Percentiles rank a stretch among this genome's conserved stretches.
These are phyloP conservation scores for Tyria jacobaeae DNA, from an alignment of 2,888 invertebrate genomes.

Conservation along the genomic window DNA sequence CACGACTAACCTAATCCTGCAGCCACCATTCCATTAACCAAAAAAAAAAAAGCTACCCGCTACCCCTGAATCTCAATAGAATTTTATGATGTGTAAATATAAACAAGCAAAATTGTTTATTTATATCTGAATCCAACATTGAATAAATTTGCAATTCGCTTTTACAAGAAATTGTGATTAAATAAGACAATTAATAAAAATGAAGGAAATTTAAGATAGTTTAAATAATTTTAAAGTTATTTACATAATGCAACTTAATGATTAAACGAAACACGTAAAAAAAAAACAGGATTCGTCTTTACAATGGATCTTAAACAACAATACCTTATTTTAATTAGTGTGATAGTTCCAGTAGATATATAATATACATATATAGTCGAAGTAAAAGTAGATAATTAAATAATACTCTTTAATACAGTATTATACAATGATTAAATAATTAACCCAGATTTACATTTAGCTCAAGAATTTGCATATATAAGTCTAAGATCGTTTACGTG, in stretches of 20 bases:
- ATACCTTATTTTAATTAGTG: neutral
- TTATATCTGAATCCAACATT: neutral
- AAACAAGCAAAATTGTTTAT: constrained; percentile 20
- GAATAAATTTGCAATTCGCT: neutral
- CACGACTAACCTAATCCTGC: neutral
- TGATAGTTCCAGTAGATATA: neutral
- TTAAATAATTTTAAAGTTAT: no score
- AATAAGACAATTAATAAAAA: no score
- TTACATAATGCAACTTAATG: constrained; percentile 15
- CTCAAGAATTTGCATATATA: neutral
- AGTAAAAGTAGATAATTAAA: neutral
- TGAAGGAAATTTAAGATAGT: no score
- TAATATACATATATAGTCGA: neutral
- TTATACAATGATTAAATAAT: no score
- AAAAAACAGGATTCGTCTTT: constrained; percentile 23
- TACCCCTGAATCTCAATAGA: constrained; percentile 43
- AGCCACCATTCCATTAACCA: constrained; percentile 29
- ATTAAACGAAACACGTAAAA: constrained; percentile 25
- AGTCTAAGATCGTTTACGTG: no score
- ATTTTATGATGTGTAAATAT: constrained; percentile 31
- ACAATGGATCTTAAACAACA: constrained; percentile 14
- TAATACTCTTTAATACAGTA: no score
- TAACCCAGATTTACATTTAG: neutral
- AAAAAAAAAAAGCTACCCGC: constrained; percentile 47
- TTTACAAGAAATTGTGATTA: no score